Base-by-base conservation (phyloP, 1,140 invertebrate genomes). In the Trichonephila clavipes region DNA sequence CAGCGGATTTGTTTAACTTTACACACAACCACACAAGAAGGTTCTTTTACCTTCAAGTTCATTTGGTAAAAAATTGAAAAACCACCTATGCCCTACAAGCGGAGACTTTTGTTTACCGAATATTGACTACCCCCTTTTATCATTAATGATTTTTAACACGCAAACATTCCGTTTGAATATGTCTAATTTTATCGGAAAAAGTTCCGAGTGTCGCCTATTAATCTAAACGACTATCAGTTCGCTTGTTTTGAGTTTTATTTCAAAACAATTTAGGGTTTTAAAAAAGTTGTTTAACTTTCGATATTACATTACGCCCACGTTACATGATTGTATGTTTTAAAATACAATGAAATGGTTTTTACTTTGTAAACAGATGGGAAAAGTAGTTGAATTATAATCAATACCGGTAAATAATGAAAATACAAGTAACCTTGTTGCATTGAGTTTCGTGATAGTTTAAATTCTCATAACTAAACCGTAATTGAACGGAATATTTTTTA, bases 151-250 rank as follows among this genome's bases (percentile, higher is more conserved):
- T 69, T 69, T 24, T 12, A n/a, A 14, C 72, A 77, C 72, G 28
- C 28, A 77, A 77, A 19, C 72, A 77, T 77, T 77, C 72, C 72
- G 72, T 77, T 77, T 40, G 72, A 77, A 77, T 77, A 77, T n/a
- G 40, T 77, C 34, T 28, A 69, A 8, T 8, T 28, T 10, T 69
- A 24, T 8, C 72, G 72, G 72, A 6, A n/a, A n/a, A n/a, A 34
- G 72, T 34, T 34, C 4, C 72, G 0, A 34, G 12, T 18, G 72
- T 40, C 72, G 34, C 28, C 28, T 40, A 77, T 77, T 40, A 40
- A 34, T 77, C 28, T 18, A n/a, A n/a, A 2, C 34, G 12, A 72
- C 24, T 28, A n/a, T 77, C 72, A 12, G 5, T 72, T 77, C 24
- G 66, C n/a, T 12, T 24, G 66, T 24, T 24, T 28, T 21, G 66